A percentile compares a stretch with the other conserved stretches of the same genome.
phyloP scores from a whole-genome alignment of 2,888 invertebrate genomes.

The Drosophila rellima region DNA sequence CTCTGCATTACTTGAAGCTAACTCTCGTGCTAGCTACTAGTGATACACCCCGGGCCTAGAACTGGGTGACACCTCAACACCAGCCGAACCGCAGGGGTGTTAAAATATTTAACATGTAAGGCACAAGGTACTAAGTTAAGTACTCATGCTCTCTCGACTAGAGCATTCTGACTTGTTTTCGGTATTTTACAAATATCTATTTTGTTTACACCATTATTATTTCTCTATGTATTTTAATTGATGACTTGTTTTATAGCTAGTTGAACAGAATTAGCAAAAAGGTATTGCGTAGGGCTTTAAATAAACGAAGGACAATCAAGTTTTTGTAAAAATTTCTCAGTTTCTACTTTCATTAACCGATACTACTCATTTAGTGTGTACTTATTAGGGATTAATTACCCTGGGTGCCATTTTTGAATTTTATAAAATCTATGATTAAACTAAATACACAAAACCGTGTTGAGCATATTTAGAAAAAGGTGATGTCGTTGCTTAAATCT shows the following conservation, averaged over 20 bases:
- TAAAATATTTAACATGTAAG: not conserved
- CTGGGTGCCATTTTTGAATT: not conserved
- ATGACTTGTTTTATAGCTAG: constrained; percentile 8
- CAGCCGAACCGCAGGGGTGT: no score
- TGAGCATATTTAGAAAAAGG: no score
- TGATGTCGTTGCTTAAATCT: no score
- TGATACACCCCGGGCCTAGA: no score
- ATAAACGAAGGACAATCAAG: not conserved
- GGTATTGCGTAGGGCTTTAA: constrained; percentile 10
- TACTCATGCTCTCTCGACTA: not conserved
- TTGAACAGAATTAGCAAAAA: not conserved
- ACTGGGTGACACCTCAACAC: no score
- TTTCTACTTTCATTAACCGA: not conserved
- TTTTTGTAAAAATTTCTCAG: not conserved
- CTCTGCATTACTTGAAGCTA: no score
- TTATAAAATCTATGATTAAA: no score
- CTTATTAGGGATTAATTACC: not conserved
- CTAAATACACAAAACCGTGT: no score
- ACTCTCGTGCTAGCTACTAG: no score
- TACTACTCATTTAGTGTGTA: not conserved
- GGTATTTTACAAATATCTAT: not conserved
- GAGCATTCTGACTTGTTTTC: not conserved
- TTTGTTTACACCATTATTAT: not conserved
- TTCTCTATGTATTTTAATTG: not conserved
- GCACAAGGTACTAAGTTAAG: not conserved